Base-by-base conservation (phyloP, 2,888 invertebrate genomes). In the Thecocarcelia acutangulata region DNA sequence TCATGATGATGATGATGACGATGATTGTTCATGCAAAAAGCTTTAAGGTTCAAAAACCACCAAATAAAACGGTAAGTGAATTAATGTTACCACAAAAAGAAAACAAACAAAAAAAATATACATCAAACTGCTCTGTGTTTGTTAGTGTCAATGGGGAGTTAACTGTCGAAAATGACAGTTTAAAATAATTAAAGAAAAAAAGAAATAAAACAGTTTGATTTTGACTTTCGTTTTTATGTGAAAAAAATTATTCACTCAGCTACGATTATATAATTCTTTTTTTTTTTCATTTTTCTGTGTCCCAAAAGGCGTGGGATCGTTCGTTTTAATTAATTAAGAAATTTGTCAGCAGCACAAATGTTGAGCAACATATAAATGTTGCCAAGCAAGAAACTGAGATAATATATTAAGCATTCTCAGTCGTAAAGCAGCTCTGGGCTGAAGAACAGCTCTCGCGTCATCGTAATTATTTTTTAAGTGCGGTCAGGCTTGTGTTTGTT, bases 121-220 rank as follows among this genome's bases (percentile, higher is more conserved):
- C 50, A 68, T 58, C 66, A 17, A 33, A 46, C 42, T 24, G 48
- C 69, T 59, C 48, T 46, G 33, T 75, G 74, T 70, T 73, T 75
- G 74, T 70, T 73, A 73, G 77, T 82, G 82, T 84, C 83, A 76
- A 78, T 78, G 72, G 85, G 88, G 86, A 87, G 87, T 87, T 85
- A 72, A 81, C 88, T 87, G 87, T 87, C 87, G 87, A 85, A 87
- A 85, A 79, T 87, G 87, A 87, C 88, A 88, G 86, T 86, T 83
- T 61, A 80, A 82, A 70, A 75, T 58, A 78, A 70, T 54, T 59
- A 33, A 33, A 33, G 9, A 8, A 3, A 8, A 33, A 33, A 64
- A 73, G 40, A 73, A 59, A 61, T 46, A 50, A 68, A 63, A 74
- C 64, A 24, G 33, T 69, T 72, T 21, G 28, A 48, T 44, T 42